Percentiles rank a stretch among this genome's conserved stretches.
phyloP scores from a whole-genome alignment of 1,140 invertebrate genomes.

The Papilio polyxenes region DNA sequence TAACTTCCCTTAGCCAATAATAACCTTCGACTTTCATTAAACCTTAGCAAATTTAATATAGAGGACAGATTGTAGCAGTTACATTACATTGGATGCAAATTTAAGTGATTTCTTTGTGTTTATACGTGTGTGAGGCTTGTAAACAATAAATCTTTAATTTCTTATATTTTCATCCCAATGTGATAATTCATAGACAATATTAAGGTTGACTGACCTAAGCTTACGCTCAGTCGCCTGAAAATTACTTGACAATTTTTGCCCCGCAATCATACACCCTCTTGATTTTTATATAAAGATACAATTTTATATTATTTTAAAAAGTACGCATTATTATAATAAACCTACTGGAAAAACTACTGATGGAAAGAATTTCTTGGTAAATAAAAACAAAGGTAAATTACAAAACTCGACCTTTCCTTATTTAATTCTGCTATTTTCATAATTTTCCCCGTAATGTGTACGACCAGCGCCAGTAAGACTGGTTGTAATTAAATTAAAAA shows the following conservation, averaged over 20 bases:
- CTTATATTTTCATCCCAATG: too few relatives aligned
- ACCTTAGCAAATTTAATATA: not conserved
- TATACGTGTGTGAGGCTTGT: too few relatives aligned
- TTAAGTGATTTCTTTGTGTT: not conserved
- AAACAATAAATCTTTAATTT: too few relatives aligned
- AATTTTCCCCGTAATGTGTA: constrained; percentile 9
- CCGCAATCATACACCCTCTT: not conserved
- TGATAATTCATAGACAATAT: too few relatives aligned
- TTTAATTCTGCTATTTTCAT: constrained; percentile 15
- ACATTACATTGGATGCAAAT: not conserved
- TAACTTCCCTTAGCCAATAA: not conserved
- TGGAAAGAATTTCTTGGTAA: not conserved
- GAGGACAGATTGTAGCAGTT: not conserved
- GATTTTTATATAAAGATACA: not conserved
- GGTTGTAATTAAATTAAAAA: not conserved
- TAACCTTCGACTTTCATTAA: not conserved
- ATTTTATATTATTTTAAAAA: not conserved
- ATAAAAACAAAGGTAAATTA: not conserved
- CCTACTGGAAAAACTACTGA: not conserved
- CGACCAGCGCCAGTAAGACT: not conserved
- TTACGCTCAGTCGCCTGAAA: not conserved
- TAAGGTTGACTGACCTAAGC: too few relatives aligned
- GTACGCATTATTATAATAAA: not conserved
- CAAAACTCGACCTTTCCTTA: not conserved
- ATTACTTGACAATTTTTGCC: not conserved